Evolutionary conservation across 2,888 invertebrate species (phyloP).

Genomic region (Plebejus argus): DNA sequence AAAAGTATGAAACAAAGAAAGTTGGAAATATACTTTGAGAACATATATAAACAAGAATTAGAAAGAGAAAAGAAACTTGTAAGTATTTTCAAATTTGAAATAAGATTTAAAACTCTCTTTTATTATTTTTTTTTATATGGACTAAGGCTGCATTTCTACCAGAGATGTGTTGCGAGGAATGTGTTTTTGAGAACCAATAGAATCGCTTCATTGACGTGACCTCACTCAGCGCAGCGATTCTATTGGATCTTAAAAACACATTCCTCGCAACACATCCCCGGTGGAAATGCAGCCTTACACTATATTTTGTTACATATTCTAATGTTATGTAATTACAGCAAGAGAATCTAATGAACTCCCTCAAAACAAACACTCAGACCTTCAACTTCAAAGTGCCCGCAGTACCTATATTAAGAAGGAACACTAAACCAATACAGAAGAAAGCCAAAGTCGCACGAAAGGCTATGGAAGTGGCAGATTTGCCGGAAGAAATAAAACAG

Average conservation of each 20-base stretch:
- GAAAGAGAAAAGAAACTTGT: conserved; percentile 58
- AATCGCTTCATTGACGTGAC: too few species aligned
- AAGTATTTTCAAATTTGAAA: conserved; percentile 43
- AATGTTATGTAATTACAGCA: conserved; percentile 49
- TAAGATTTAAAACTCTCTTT: neutral
- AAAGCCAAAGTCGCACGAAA: conserved; percentile 47
- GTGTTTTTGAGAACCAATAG: too few species aligned
- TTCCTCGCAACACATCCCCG: too few species aligned
- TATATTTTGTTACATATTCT: too few species aligned
- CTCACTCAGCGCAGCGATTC: too few species aligned
- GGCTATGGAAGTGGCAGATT: conserved; percentile 45
- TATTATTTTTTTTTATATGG: too few species aligned
- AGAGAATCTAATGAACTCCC: conserved; percentile 51
- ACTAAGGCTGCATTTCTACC: too few species aligned
- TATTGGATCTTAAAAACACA: too few species aligned
- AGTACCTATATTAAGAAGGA: neutral
- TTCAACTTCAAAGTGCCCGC: conserved; percentile 20
- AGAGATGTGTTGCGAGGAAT: too few species aligned
- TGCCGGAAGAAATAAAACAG: conserved; percentile 58
- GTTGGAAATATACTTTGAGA: conserved; percentile 55
- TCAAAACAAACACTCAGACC: conserved; percentile 47
- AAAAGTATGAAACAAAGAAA: conserved; percentile 51
- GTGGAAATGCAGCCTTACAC: too few species aligned
- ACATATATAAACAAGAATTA: conserved; percentile 55
- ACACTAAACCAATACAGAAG: conserved; percentile 38